Conservation (phyloP, 2,888 invertebrate species). For the Lacanobia oleracea region DNA sequence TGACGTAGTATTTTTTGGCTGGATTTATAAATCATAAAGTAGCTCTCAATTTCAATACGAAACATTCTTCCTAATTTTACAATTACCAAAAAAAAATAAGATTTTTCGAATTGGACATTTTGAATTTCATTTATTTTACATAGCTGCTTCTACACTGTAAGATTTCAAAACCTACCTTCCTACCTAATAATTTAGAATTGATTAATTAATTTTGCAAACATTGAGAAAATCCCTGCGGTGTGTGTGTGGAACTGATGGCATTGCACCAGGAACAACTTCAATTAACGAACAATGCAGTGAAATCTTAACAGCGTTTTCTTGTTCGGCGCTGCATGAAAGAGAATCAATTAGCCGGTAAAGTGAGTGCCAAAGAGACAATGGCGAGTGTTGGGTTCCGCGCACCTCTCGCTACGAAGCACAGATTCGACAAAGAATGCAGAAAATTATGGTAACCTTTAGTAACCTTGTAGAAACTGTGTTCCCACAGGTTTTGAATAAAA, state of each 20-base stretch:
- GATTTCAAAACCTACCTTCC: background rate
- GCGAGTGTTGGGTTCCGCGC: slow-evolving; percentile 62
- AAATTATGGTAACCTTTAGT: slow-evolving; percentile 4
- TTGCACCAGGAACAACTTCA: slow-evolving; percentile 77
- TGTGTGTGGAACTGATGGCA: slow-evolving; percentile 50
- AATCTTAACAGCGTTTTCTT: slow-evolving; percentile 85
- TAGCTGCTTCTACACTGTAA: background rate
- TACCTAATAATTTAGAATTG: background rate
- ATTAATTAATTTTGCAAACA: slow-evolving; percentile 26
- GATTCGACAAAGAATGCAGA: slow-evolving; percentile 14
- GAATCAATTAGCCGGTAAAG: slow-evolving; percentile 84
- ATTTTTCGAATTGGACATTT: background rate
- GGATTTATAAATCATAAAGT: background rate
- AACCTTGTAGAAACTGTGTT: background rate
- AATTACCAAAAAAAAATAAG: no score
- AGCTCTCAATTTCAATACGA: background rate
- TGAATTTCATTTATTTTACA: background rate
- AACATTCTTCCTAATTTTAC: background rate
- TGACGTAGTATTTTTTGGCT: background rate
- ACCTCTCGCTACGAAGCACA: slow-evolving; percentile 39
- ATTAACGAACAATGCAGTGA: slow-evolving; percentile 84
- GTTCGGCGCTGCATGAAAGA: slow-evolving; percentile 81
- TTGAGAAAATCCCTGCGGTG: slow-evolving; percentile 54
- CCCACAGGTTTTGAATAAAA: background rate
- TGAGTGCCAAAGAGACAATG: slow-evolving; percentile 77